These are phyloP conservation scores for Rhimphoctona megacephalus DNA, from an alignment of 2,888 invertebrate genomes.

Conservation along the genomic window DNA sequence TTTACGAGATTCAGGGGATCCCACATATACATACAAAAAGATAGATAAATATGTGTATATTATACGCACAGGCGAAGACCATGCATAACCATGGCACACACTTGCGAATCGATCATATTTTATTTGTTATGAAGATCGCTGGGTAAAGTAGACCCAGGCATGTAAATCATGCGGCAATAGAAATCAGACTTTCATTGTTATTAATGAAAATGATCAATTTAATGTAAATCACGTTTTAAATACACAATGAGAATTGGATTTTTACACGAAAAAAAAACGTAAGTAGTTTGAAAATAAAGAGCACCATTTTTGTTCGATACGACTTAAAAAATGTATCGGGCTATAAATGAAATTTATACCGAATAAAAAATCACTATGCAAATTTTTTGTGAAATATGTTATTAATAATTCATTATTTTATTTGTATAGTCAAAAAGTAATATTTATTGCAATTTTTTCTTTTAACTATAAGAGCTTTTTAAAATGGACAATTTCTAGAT, in stretches of 20 bases:
- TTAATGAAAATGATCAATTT: background rate
- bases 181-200: background rate
- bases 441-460: too few relatives aligned
- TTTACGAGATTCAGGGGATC: conserved; percentile 76
- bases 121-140: background rate
- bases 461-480: too few relatives aligned
- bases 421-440: too few relatives aligned
- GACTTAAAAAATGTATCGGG: background rate
- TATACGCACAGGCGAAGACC: conserved; percentile 1
- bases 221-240: too few relatives aligned
- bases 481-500: too few relatives aligned
- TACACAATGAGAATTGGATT: too few relatives aligned
- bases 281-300: too few relatives aligned
- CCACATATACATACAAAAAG: conserved; percentile 64
- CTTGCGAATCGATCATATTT: background rate
- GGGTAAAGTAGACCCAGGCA: background rate
- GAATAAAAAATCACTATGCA: background rate
- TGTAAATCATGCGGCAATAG: background rate
- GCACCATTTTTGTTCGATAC: too few relatives aligned
- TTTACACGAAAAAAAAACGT: too few relatives aligned
- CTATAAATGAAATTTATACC: background rate
- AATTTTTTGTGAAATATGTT: too few relatives aligned
- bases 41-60: background rate
- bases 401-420: too few relatives aligned
- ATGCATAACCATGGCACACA: background rate